These are phyloP conservation scores for Erebia ligea DNA, from an alignment of 2,888 invertebrate genomes.

Conservation along the genomic window DNA sequence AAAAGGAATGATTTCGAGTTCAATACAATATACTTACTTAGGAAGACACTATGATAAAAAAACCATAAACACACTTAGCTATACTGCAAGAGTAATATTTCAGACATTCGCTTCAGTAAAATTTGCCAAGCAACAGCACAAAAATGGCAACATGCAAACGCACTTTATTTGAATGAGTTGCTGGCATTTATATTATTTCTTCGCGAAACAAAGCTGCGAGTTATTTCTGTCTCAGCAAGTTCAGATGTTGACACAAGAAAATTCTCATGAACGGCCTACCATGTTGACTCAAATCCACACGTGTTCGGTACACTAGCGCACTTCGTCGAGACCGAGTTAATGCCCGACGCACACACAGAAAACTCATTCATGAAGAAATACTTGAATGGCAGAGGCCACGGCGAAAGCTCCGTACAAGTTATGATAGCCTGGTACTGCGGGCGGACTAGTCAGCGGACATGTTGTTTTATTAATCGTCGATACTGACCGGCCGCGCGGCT, in stretches of 20 bases:
- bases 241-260: slow-evolving; percentile 78
- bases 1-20: too few relatives aligned
- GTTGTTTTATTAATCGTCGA: slow-evolving; percentile 62
- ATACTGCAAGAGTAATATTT: too few relatives aligned
- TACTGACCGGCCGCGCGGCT: slow-evolving; percentile 49
- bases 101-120: not conserved
- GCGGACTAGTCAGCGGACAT: slow-evolving; percentile 72
- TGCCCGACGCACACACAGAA: slow-evolving; percentile 58
- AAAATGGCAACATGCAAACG: slow-evolving; percentile 29
- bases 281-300: slow-evolving; percentile 74
- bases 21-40: too few relatives aligned
- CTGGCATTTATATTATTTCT: slow-evolving; percentile 49
- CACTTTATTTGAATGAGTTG: slow-evolving; percentile 31
- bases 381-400: slow-evolving; percentile 59
- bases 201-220: slow-evolving; percentile 72
- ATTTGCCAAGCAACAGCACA: slow-evolving; percentile 28
- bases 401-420: slow-evolving; percentile 66
- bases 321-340: slow-evolving; percentile 43
- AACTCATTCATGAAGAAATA: slow-evolving; percentile 65
- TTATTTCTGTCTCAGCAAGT: slow-evolving; percentile 73
- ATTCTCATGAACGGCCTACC: slow-evolving; percentile 81
- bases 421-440: slow-evolving; percentile 70
- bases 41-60: too few relatives aligned
- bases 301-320: slow-evolving; percentile 60
- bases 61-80: too few relatives aligned